Conservation (phyloP, 2,888 invertebrate genomes). For the Noctua comes region DNA sequence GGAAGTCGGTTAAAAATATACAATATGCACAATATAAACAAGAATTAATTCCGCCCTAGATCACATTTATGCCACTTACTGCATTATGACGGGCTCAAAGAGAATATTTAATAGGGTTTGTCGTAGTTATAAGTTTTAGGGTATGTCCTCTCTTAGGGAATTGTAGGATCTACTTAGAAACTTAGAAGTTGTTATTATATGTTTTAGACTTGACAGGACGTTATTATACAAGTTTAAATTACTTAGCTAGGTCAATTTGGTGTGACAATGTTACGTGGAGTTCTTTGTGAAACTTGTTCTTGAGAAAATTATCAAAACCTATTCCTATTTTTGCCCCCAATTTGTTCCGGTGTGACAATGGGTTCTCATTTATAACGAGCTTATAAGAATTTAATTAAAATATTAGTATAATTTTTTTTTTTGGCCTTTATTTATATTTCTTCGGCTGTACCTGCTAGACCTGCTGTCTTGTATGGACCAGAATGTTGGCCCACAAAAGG, state of each 20-base stretch:
- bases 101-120: conserved; percentile 50
- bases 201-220: conserved; percentile 26
- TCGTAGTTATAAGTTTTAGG: conserved; percentile 43
- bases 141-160: conserved; percentile 17
- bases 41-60: conserved; percentile 32
- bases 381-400: not conserved
- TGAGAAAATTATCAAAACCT: not conserved
- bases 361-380: too few relatives aligned
- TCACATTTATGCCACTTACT: conserved; percentile 27
- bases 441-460: too few relatives aligned
- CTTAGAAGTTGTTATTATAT: conserved; percentile 23
- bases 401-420: too few relatives aligned
- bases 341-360: not conserved
- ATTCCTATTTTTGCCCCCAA: not conserved
- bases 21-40: conserved; percentile 6
- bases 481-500: too few relatives aligned
- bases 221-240: conserved; percentile 42
- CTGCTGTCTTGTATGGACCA: too few relatives aligned
- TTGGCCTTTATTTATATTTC: too few relatives aligned
- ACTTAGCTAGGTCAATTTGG: conserved; percentile 2
- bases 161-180: conserved; percentile 30
- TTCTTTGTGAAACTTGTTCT: not conserved
- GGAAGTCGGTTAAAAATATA: conserved; percentile 19
- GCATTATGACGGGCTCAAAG: conserved; percentile 37
- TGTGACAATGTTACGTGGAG: not conserved